phyloP scores from a whole-genome alignment of 2,888 invertebrate species.

The Amitus sp. region DNA sequence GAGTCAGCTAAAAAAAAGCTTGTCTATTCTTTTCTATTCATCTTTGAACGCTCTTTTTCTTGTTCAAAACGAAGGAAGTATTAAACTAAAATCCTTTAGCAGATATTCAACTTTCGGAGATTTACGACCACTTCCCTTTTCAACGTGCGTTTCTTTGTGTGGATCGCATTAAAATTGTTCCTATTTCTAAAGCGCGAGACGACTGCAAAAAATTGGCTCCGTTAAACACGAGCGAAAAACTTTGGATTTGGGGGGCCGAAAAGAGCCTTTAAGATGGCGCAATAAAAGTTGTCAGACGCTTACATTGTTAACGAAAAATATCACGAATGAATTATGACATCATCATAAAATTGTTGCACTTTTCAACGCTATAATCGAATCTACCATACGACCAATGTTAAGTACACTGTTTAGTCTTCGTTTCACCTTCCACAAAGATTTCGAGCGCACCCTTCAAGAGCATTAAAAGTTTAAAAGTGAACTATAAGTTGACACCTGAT shows the following conservation, averaged over 20 bases:
- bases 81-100: too few relatives aligned
- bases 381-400: neutral
- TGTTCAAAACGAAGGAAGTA: too few relatives aligned
- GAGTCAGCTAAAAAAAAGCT: too few relatives aligned
- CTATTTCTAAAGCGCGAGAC: too few relatives aligned
- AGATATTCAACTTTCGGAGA: too few relatives aligned
- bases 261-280: neutral
- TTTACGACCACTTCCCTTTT: too few relatives aligned
- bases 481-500: constrained; percentile 8
- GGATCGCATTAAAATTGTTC: too few relatives aligned
- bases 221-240: too few relatives aligned
- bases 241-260: too few relatives aligned
- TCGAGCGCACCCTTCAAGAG: neutral
- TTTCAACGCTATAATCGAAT: neutral
- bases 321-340: neutral
- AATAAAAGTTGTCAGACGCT: neutral
- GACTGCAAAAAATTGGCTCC: neutral
- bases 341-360: neutral
- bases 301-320: neutral
- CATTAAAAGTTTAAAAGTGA: neutral
- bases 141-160: too few relatives aligned
- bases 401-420: constrained; percentile 1
- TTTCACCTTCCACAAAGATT: neutral
- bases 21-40: too few relatives aligned
- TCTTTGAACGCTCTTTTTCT: too few relatives aligned